Evolutionary conservation across 2,113 vertebrate species (phyloP), one percentile per base, ranked within the genome.

Genomic region (Nyctibius bracteatus): DNA sequence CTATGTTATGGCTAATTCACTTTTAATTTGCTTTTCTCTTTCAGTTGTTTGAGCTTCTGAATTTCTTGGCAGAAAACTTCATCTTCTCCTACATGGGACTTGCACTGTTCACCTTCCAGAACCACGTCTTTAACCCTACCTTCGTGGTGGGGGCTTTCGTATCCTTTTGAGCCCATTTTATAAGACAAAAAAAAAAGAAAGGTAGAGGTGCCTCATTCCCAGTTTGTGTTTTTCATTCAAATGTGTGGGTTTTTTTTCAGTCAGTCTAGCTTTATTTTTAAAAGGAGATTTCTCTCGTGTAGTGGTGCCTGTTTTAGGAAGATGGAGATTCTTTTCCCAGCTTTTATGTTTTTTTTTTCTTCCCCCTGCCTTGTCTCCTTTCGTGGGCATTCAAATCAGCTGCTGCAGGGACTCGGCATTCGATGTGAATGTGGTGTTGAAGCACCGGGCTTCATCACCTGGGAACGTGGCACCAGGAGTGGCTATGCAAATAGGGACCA

Each of bases 21-120:
- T 90, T 97, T 14, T 94, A 55, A 94, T 96, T 68, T 83, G 39
- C n/a, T 87, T 91, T 97, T 97, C 92, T 79, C 12, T 97, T 98
- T 83, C 97, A 99, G 99, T 97, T 99, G 94, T 99, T 99, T 97
- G 99, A 99, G 96, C 98, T 99, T 87, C 98, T 99, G 96, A 99
- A 99, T 97, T 99, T 99, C 98, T 98, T 99, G 98, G 99, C 99
- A 49, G 99, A 99, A 98, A 99, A 99, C 97, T 99, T 99, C 97
- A 99, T 99, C 96, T 99, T 99, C 96, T 99, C 99, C 95, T 99
- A 99, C 98, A 99, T 99, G 99, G 99, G 99, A 33, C 97, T 99
- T 92, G 98, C 99, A 19, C 97, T 99, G 62, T 99, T 99, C 97
- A 99, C 99, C 90, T 99, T 99, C 97, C 99, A 99, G 98, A 99